phyloP scores from a whole-genome alignment of 2,797 vertebrate species.

The Fistularia tabacaria region DNA sequence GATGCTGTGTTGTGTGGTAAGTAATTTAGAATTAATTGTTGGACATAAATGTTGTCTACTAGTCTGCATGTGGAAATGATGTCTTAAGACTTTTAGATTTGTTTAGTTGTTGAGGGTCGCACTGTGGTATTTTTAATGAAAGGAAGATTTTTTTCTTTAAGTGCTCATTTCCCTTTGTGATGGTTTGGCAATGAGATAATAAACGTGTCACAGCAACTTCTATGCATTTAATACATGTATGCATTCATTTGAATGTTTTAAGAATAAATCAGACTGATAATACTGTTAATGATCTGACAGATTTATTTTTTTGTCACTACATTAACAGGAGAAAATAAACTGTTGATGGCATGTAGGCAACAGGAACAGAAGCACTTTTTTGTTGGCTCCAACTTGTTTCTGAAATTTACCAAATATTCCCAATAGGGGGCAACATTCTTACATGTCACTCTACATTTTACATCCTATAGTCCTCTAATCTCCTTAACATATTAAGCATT shows the following conservation, averaged over 20 bases:
- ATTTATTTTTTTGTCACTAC: neutral
- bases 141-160: no score
- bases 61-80: neutral
- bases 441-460: conserved; percentile 22
- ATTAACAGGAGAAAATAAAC: neutral
- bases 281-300: neutral
- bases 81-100: neutral
- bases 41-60: neutral
- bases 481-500: neutral
- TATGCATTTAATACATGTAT: neutral
- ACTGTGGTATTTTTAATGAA: no score
- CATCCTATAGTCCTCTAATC: conserved; percentile 11
- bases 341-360: no score
- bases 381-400: neutral
- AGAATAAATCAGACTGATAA: neutral
- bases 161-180: no score
- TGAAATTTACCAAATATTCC: conserved; percentile 18
- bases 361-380: no score
- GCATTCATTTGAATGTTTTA: neutral
- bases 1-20: conserved; percentile 90
- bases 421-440: conserved; percentile 67
- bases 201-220: no score
- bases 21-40: conserved; percentile 48
- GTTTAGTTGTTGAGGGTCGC: no score
- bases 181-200: no score